These are phyloP conservation scores for Cotesia glomerata DNA, from an alignment of 1,140 invertebrate species.

Conservation along the genomic window DNA sequence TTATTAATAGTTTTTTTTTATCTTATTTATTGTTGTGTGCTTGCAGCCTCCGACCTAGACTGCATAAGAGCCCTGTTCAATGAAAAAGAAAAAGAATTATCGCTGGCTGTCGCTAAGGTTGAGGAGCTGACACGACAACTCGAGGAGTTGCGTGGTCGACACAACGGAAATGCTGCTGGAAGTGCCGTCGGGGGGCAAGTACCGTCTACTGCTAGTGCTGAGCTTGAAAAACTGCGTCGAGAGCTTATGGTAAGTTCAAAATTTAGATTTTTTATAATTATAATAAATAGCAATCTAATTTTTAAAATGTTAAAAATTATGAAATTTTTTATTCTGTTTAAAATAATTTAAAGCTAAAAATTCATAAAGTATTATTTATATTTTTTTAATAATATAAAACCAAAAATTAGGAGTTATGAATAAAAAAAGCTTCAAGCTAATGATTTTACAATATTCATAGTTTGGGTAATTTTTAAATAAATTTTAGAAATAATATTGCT, in stretches of 20 bases:
- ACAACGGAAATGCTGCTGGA: constrained; percentile 60
- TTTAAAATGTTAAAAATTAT: no score
- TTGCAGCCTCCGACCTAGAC: constrained; percentile 89
- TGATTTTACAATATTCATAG: no score
- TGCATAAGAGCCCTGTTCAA: constrained; percentile 94
- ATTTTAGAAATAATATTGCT: no score
- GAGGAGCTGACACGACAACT: constrained; percentile 93
- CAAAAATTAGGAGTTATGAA: no score
- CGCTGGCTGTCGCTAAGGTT: constrained; percentile 92
- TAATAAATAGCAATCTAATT: no score
- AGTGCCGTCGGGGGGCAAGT: constrained; percentile 57
- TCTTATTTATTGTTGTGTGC: constrained; percentile 30
- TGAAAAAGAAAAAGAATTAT: constrained; percentile 96
- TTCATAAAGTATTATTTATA: no score
- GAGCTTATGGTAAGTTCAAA: constrained; percentile 83
- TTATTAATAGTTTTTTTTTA: background rate
- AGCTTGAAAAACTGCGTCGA: constrained; percentile 87
- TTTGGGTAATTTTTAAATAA: no score
- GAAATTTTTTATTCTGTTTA: no score
- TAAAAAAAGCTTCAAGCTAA: no score
- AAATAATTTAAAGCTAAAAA: no score
- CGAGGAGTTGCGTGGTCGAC: constrained; percentile 82
- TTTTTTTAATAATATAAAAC: no score
- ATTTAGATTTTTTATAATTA: background rate
- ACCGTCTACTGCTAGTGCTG: constrained; percentile 76